These are phyloP conservation scores for Nyctibius bracteatus DNA, from an alignment of 2,113 vertebrate genomes.

Conservation along the genomic window DNA sequence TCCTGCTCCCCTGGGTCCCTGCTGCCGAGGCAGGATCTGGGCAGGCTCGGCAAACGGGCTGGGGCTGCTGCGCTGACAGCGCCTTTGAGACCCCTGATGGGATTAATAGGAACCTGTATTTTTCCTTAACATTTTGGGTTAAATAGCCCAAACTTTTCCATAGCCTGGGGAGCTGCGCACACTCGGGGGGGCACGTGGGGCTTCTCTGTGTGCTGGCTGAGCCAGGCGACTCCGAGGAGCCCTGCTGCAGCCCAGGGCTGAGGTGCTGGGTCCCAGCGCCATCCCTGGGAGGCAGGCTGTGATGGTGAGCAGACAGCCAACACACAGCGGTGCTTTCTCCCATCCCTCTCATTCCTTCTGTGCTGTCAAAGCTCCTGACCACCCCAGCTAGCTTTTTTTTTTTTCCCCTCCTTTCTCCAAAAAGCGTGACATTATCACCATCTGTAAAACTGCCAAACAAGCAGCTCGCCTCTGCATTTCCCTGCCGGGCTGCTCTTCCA, in stretches of 20 bases:
- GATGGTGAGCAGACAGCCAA: not conserved
- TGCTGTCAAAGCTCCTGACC: not conserved
- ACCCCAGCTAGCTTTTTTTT: not conserved
- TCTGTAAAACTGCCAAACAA: not conserved
- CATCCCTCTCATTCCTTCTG: not conserved
- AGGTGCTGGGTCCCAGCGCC: not conserved
- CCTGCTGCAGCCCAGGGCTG: not conserved
- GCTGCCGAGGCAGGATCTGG: not conserved
- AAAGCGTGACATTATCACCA: not conserved
- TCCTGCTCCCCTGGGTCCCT: not conserved
- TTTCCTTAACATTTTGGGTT: not conserved
- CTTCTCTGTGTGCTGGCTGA: not conserved
- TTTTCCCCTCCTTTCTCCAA: not conserved
- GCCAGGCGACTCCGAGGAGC: rapidly evolving
- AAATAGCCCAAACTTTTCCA: not conserved
- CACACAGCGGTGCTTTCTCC: rapidly evolving
- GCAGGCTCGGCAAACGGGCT: not conserved
- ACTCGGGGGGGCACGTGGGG: not conserved
- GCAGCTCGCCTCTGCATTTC: not conserved
- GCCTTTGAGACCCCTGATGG: rapidly evolving
- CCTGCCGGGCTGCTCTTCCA: conserved; percentile 27
- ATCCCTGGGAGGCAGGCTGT: not conserved
- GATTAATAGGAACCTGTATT: not conserved
- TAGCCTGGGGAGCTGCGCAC: no score
- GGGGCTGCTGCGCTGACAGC: not conserved